These are phyloP conservation scores for Coreoperca whiteheadi DNA, from an alignment of 2,113 vertebrate species.

Conservation along the genomic window DNA sequence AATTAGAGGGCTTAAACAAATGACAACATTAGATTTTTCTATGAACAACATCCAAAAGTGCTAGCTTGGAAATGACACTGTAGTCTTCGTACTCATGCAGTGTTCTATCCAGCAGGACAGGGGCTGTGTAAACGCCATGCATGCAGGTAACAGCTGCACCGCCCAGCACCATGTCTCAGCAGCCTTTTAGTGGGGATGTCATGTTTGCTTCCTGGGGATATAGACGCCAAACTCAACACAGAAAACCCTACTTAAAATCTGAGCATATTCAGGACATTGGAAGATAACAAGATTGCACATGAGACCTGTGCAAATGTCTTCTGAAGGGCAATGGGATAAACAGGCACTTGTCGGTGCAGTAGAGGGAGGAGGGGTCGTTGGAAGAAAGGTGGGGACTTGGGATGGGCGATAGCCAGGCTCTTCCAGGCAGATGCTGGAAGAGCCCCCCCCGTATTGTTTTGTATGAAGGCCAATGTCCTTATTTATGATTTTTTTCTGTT, in stretches of 20 bases:
- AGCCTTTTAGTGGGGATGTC: constrained; percentile 82
- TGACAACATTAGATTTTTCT: constrained; percentile 85
- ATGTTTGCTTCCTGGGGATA: constrained; percentile 81
- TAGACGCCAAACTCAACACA: constrained; percentile 70
- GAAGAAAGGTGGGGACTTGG: constrained; percentile 64
- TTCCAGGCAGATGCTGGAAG: constrained; percentile 73
- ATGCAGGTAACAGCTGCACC: constrained; percentile 82
- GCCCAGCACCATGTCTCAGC: constrained; percentile 67
- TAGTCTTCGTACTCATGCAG: constrained; percentile 76
- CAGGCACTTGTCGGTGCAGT: constrained; percentile 73
- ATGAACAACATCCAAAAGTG: constrained; percentile 77
- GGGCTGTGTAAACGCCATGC: constrained; percentile 74
- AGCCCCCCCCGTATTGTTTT: no score
- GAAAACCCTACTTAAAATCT: constrained; percentile 79
- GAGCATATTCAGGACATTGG: constrained; percentile 78
- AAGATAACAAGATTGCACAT: constrained; percentile 82
- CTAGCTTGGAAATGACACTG: constrained; percentile 74
- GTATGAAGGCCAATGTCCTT: constrained; percentile 82
- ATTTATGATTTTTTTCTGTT: constrained; percentile 81
- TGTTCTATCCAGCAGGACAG: constrained; percentile 67
- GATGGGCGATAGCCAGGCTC: constrained; percentile 74
- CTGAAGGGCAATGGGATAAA: constrained; percentile 85
- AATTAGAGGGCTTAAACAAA: constrained; percentile 85
- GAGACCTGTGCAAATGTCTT: constrained; percentile 83
- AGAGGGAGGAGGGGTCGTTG: constrained; percentile 47